These are phyloP conservation scores for Branchellion lobata DNA, from an alignment of 2,888 invertebrate species.

Conservation along the genomic window DNA sequence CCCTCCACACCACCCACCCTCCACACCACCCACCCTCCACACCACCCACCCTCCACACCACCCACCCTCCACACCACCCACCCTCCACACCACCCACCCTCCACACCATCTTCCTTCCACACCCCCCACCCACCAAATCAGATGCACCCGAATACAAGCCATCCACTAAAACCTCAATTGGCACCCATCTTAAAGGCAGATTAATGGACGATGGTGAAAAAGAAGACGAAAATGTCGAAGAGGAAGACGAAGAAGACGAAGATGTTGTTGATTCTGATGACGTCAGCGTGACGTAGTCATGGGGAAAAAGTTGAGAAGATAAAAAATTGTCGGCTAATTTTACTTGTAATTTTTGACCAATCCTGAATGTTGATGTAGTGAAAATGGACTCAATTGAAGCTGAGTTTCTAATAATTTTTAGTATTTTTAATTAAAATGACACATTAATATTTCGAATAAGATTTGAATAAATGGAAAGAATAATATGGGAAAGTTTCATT, in stretches of 20 bases:
- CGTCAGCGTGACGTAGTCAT: conserved; percentile 82
- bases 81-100: too few species aligned
- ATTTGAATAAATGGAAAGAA: too few species aligned
- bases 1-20: not conserved
- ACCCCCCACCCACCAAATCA: conserved; percentile 74
- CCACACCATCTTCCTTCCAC: not conserved
- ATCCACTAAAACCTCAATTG: conserved; percentile 81
- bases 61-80: not conserved
- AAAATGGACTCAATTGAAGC: too few species aligned
- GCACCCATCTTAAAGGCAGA: conserved; percentile 93
- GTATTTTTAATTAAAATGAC: too few species aligned
- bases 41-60: not conserved
- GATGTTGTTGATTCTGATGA: not conserved
- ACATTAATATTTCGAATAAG: too few species aligned
- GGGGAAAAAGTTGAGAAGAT: conserved; percentile 88
- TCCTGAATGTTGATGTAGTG: conserved; percentile 52
- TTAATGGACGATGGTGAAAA: conserved; percentile 91
- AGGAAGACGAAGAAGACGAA: not conserved
- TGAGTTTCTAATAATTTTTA: too few species aligned
- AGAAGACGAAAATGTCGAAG: not conserved
- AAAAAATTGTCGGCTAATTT: conserved; percentile 90
- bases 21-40: not conserved
- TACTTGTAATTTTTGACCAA: conserved; percentile 65
- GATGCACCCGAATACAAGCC: conserved; percentile 83
- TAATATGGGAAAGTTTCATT: too few species aligned